Conservation (phyloP, 2,797 vertebrate genomes). For the Anniella stebbinsi region DNA sequence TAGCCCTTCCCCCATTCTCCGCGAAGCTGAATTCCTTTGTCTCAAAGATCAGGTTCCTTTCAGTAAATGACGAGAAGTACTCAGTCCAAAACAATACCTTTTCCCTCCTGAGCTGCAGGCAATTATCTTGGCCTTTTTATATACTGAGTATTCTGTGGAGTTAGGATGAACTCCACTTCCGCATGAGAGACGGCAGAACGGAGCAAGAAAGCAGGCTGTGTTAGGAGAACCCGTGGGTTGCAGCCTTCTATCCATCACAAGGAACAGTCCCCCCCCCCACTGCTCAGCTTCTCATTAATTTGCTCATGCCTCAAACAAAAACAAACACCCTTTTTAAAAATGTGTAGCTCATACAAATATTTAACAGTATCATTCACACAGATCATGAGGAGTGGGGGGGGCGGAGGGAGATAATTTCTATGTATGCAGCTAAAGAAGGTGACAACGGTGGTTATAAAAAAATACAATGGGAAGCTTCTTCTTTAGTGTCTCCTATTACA, state of each 20-base stretch:
- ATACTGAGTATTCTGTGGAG: not conserved
- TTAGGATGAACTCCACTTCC: not conserved
- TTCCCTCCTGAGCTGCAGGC: slow-evolving; percentile 4
- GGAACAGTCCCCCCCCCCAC: no score
- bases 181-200: not conserved
- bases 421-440: not conserved
- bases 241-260: not conserved
- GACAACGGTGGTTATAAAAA: not conserved
- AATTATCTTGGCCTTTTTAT: slow-evolving; percentile 16
- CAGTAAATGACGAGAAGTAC: not conserved
- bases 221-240: not conserved
- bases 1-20: not conserved
- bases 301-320: not conserved
- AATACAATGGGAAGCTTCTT: slow-evolving; percentile 11
- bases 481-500: not conserved
- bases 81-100: slow-evolving; percentile 21
- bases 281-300: not conserved
- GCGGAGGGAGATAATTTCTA: not conserved
- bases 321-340: not conserved
- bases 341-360: not conserved
- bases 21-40: slow-evolving; percentile 5
- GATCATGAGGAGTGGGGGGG: not conserved
- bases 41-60: slow-evolving; percentile 11
- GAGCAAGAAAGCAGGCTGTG: not conserved
- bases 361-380: not conserved